A percentile compares a stretch with the other conserved stretches of the same genome.
These are phyloP conservation scores for Philopotamus ludificatus DNA, from an alignment of 1,140 invertebrate genomes.

Conservation along the genomic window DNA sequence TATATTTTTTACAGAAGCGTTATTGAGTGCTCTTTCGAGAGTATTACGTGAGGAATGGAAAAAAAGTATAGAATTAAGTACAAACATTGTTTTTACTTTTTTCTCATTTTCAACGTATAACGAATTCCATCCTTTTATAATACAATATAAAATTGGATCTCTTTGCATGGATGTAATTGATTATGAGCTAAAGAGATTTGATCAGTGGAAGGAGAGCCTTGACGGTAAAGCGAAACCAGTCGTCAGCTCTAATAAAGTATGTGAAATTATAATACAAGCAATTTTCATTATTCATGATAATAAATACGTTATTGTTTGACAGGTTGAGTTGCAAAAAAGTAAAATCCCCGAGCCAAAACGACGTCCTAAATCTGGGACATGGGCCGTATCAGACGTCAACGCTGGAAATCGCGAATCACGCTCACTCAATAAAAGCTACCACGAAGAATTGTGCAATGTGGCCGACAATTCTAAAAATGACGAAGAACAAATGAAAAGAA, in stretches of 20 bases:
- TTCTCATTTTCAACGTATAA: conserved; percentile 97
- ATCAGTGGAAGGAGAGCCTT: conserved; percentile 90
- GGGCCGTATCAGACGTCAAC: conserved; percentile 57
- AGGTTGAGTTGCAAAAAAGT: conserved; percentile 60
- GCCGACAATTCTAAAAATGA: conserved; percentile 63
- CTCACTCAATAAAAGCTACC: conserved; percentile 61
- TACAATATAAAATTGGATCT: conserved; percentile 79
- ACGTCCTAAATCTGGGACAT: conserved; percentile 67
- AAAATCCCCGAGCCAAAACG: conserved; percentile 67
- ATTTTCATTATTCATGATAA: not conserved
- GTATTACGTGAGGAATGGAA: conserved; percentile 97
- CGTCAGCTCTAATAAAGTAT: conserved; percentile 47
- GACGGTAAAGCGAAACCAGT: conserved; percentile 60
- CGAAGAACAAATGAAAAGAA: conserved; percentile 79
- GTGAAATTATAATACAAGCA: conserved; percentile 31
- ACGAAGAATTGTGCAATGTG: conserved; percentile 62
- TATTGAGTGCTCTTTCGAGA: conserved; percentile 90
- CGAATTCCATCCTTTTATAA: conserved; percentile 90
- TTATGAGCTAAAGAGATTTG: conserved; percentile 88
- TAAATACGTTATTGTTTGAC: not conserved
- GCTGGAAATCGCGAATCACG: conserved; percentile 54
- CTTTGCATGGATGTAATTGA: conserved; percentile 95
- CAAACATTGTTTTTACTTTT: conserved; percentile 96
- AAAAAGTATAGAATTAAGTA: conserved; percentile 92
- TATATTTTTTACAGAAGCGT: conserved; percentile 70